phyloP scores from a whole-genome alignment of 2,113 vertebrate species.

The Eolophus roseicapilla region DNA sequence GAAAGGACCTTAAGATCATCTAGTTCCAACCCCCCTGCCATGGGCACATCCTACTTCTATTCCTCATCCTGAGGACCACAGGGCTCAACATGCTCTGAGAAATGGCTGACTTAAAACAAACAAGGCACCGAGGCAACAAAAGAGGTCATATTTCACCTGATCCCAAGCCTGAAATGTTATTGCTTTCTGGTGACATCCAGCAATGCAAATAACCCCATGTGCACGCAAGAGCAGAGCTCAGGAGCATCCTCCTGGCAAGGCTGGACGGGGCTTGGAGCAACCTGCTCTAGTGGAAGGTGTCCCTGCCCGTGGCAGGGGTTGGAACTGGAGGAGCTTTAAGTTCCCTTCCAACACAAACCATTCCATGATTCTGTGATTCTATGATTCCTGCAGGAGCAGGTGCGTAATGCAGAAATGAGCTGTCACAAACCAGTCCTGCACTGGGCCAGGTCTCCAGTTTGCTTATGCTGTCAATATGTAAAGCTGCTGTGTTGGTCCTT shows the following conservation, averaged over 20 bases:
- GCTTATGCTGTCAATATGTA: neutral
- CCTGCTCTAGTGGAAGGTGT: neutral
- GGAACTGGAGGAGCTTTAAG: accelerated
- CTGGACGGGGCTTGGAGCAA: neutral
- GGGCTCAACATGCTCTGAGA: neutral
- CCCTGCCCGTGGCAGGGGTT: neutral
- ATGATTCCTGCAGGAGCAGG: neutral
- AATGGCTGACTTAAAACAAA: slow-evolving; percentile 22
- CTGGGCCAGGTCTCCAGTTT: neutral
- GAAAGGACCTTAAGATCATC: too few species aligned
- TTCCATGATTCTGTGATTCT: neutral
- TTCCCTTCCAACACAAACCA: neutral
- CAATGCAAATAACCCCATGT: neutral
- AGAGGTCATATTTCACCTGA: slow-evolving; percentile 53
- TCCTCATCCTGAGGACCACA: neutral
- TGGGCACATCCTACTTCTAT: neutral
- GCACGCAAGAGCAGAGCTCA: neutral
- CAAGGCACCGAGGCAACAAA: slow-evolving; percentile 35
- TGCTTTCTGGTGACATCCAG: slow-evolving; percentile 55
- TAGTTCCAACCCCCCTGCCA: too few species aligned
- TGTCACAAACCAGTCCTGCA: neutral
- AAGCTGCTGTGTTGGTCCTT: neutral
- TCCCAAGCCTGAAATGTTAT: slow-evolving; percentile 30
- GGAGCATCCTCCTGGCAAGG: neutral
- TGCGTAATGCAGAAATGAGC: neutral